phyloP scores from a whole-genome alignment of 1,140 invertebrate genomes.

The Leptopilina boulardi region DNA sequence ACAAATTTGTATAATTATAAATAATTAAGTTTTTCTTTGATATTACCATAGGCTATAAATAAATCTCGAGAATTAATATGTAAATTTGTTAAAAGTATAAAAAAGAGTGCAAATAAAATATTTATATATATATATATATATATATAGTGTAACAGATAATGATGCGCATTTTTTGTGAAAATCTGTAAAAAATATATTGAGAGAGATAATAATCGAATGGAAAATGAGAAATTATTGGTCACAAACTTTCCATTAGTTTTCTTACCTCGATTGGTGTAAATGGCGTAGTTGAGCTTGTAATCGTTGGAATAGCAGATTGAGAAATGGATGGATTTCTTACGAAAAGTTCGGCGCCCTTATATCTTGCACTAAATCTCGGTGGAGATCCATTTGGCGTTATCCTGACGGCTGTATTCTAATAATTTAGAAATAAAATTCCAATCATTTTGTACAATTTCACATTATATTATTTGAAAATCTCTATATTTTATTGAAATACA shows the following conservation, averaged over 20 bases:
- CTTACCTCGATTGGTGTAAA: constrained; percentile 68
- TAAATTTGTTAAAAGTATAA: too few relatives aligned
- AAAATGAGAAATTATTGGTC: not conserved
- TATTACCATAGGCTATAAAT: too few relatives aligned
- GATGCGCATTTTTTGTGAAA: not conserved
- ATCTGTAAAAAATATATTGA: not conserved
- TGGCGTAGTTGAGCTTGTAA: constrained; percentile 65
- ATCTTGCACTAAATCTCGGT: constrained; percentile 71
- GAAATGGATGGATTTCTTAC: constrained; percentile 64
- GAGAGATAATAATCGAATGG: not conserved
- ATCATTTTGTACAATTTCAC: not conserved
- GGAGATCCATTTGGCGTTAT: constrained; percentile 68
- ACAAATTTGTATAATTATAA: not conserved
- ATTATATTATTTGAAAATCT: not conserved
- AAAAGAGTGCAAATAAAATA: too few relatives aligned
- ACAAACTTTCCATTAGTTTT: constrained; percentile 20
- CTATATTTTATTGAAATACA: not conserved
- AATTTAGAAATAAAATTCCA: constrained; percentile 29
- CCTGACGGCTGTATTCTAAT: constrained; percentile 67
- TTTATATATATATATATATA: too few relatives aligned
- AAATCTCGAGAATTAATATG: too few relatives aligned
- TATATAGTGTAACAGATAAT: not conserved
- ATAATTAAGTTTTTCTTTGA: not conserved
- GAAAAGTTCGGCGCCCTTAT: constrained; percentile 71
- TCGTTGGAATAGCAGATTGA: constrained; percentile 59